Evolutionary conservation across 1,140 invertebrate species (phyloP).

Genomic region (Rhysida immarginata): DNA sequence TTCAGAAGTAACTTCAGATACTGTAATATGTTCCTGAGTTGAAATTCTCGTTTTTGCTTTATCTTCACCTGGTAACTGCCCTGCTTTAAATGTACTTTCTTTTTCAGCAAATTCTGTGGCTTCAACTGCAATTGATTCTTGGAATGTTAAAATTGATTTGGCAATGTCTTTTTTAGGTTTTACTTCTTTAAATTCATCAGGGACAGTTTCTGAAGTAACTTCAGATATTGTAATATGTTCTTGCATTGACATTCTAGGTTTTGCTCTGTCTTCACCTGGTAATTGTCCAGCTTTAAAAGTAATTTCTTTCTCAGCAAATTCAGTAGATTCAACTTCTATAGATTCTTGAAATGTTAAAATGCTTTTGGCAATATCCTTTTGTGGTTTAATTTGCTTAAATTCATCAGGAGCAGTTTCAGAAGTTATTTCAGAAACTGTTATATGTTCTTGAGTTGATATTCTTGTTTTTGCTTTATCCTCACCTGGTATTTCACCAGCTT

Average conservation of each 20-base stretch:
- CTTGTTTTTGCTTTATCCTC: background rate
- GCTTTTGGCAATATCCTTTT: conserved; percentile 1
- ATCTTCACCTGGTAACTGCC: background rate
- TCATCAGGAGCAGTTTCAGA: background rate
- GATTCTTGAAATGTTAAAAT: background rate
- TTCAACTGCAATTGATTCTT: background rate
- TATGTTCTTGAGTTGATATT: background rate
- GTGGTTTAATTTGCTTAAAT: background rate
- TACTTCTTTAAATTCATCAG: conserved; percentile 1
- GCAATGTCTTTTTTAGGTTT: background rate
- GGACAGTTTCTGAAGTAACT: conserved; percentile 9
- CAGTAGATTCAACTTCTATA: background rate
- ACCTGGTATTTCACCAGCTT: background rate
- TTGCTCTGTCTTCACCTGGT: conserved; percentile 12
- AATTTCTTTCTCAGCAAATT: conserved; percentile 5
- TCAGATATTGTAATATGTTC: conserved; percentile 8
- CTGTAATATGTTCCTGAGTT: conserved; percentile 12
- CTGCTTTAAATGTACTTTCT: background rate
- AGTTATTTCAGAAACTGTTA: background rate
- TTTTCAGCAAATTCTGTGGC: background rate
- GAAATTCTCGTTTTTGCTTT: conserved; percentile 8
- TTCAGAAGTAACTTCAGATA: conserved; percentile 18
- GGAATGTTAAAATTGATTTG: background rate
- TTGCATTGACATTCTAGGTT: conserved; percentile 11
- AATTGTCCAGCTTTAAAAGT: conserved; percentile 13